Base-by-base conservation (phyloP, 35 echinoderm and acorn worm species). In the Stichopus chloronotus region DNA sequence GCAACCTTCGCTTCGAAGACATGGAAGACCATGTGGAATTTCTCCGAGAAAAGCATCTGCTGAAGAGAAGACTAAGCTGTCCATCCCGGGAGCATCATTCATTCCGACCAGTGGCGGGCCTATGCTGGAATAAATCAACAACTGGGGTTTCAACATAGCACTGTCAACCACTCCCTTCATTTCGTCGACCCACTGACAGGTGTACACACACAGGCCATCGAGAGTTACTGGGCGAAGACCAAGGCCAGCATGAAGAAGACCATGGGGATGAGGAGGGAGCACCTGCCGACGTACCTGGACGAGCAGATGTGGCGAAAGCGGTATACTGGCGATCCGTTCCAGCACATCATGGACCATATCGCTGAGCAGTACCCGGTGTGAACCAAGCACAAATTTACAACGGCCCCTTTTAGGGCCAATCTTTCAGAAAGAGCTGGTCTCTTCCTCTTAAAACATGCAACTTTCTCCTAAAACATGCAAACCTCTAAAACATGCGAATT, bases 261-360 rank as follows among this genome's bases (percentile, higher is more conserved):
- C 71, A 91, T 85, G 30, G 78, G 93, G 8, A 78, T 91, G 17
- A 68, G 74, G 9, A 56, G 79, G n/a, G 88, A 94, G 56, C 19
- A 55, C 61, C 20, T 95, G 17, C 7, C 16, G 2, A 79, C 63
- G 14, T 95, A 92, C 90, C 90, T 95, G n/a, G 71, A 84, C 20
- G 94, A 95, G 57, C 91, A 86, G 61, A 95, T 95, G 94, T 95
- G 94, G 94, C 24, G 78, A 3, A 52, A 95, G 83, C 79, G 74
- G 8, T 92, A 55, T 52, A 52, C 59, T 0, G 81, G 77, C 4
- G 22, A 54, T 59, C 17, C 57, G 54, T 94, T 91, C 16, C 14
- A 91, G 5, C 65, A 83, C 14, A 90, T 94, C 7, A 30, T 78
- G 20, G 14, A 43, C 12, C 93, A 94, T 14, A 94, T 94, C 19